phyloP scores from a whole-genome alignment of 2,113 vertebrate species.

The Coturnix japonica region DNA sequence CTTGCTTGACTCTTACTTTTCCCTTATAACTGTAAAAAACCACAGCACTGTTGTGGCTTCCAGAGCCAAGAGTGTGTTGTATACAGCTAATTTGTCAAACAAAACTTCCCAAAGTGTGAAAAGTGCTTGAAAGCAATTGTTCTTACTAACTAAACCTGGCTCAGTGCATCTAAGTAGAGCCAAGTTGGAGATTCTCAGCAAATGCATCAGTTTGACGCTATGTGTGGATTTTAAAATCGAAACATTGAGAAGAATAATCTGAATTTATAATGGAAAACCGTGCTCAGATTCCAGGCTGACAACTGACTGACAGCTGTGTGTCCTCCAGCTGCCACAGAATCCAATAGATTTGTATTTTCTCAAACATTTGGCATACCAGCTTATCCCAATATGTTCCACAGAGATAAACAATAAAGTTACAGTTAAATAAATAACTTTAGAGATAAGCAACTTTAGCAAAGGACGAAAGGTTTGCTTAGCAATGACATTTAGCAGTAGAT shows the following conservation, averaged over 20 bases:
- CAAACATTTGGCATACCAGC: neutral
- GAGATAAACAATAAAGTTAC: conserved; percentile 55
- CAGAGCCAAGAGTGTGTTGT: neutral
- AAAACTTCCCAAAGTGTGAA: neutral
- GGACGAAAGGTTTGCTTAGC: conserved; percentile 6
- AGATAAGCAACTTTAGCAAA: conserved; percentile 26
- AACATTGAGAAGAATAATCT: neutral
- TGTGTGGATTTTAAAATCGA: neutral
- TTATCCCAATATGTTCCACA: conserved; percentile 27
- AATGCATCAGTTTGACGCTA: neutral
- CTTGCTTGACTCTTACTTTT: neutral
- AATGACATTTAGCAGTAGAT: conserved; percentile 20
- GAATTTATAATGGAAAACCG: conserved; percentile 14
- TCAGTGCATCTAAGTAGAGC: neutral
- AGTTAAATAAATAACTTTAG: conserved; percentile 12
- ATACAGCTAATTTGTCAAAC: neutral
- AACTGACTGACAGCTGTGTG: conserved; percentile 6
- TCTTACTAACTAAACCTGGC: neutral
- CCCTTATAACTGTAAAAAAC: neutral
- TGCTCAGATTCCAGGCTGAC: neutral
- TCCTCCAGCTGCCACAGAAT: conserved; percentile 29
- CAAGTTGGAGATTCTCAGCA: neutral
- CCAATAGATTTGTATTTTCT: conserved; percentile 25
- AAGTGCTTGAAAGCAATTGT: neutral
- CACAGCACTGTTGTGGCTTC: neutral